phyloP scores from a whole-genome alignment of 2,113 vertebrate species.

The Prunella himalayana region DNA sequence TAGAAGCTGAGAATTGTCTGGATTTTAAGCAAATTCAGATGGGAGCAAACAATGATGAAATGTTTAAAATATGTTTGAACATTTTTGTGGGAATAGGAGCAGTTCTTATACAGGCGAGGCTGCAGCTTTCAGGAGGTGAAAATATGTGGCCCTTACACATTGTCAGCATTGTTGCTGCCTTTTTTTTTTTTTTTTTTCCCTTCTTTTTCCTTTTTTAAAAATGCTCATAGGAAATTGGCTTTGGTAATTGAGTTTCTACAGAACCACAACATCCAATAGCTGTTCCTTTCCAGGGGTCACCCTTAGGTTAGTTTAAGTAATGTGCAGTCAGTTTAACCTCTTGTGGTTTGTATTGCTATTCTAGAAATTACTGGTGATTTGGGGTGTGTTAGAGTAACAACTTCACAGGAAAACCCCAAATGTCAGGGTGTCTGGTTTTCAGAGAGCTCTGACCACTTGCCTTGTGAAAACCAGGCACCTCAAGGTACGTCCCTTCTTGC shows the following conservation, averaged over 20 bases:
- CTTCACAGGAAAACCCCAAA: constrained; percentile 45
- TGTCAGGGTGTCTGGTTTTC: constrained; percentile 25
- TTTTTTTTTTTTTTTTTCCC: background rate
- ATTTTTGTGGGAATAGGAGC: constrained; percentile 49
- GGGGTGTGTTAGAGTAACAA: constrained; percentile 37
- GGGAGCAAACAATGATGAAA: constrained; percentile 53
- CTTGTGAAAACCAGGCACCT: background rate
- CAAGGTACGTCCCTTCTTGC: accelerated
- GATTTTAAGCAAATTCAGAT: constrained; percentile 56
- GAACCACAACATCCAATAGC: constrained; percentile 60
- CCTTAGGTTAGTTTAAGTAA: constrained; percentile 49
- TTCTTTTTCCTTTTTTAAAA: background rate
- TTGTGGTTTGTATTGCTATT: constrained; percentile 46
- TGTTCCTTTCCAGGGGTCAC: constrained; percentile 34
- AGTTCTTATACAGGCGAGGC: background rate
- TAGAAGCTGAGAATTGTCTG: constrained; percentile 43
- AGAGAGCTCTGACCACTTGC: background rate
- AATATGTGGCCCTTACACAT: constrained; percentile 32
- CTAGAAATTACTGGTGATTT: constrained; percentile 46
- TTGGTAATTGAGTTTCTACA: constrained; percentile 66
- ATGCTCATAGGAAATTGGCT: constrained; percentile 60
- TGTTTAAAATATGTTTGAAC: constrained; percentile 51
- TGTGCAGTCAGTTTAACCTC: constrained; percentile 41
- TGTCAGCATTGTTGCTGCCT: constrained; percentile 19
- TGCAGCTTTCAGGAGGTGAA: background rate